A percentile compares a stretch with the other conserved stretches of the same genome.
Evolutionary conservation across 1,140 invertebrate species (phyloP).

Genomic region (Leptoteleia sp.): DNA sequence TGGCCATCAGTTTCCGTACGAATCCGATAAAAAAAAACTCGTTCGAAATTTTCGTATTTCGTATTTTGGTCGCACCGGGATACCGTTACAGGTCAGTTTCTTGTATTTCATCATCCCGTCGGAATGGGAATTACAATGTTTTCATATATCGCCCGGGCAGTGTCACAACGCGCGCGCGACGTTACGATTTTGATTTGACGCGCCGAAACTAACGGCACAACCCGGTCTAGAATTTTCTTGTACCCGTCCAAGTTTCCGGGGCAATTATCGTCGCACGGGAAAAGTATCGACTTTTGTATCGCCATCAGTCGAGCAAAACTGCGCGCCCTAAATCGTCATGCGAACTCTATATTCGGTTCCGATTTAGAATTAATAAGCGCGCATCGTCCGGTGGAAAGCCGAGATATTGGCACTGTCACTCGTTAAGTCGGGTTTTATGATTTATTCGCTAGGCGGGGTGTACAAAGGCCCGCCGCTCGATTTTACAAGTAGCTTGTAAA

Average conservation of each 20-base stretch:
- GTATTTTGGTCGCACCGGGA: neutral
- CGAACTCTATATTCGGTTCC: constrained; percentile 13
- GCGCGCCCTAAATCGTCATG: constrained; percentile 31
- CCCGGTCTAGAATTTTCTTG: constrained; percentile 10
- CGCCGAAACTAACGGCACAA: constrained; percentile 35
- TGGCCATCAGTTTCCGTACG: no score
- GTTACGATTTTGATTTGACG: constrained; percentile 10
- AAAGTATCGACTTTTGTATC: constrained; percentile 19
- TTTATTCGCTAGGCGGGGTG: neutral
- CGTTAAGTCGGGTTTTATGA: neutral
- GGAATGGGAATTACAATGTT: constrained; percentile 12
- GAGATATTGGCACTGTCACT: neutral
- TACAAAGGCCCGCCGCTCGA: neutral
- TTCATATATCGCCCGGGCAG: neutral
- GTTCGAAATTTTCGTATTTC: neutral
- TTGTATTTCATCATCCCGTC: constrained; percentile 23
- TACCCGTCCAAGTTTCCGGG: constrained; percentile 22
- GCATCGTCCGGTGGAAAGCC: constrained; percentile 8
- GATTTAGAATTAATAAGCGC: constrained; percentile 28
- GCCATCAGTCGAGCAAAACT: constrained; percentile 11
- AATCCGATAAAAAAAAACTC: no score
- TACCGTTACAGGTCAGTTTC: constrained; percentile 41
- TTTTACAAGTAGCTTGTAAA: neutral
- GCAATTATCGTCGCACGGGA: constrained; percentile 18
- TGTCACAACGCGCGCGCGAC: constrained; percentile 3